A percentile compares a stretch with the other conserved stretches of the same genome.
Evolutionary conservation across 2,888 invertebrate species (phyloP).

Genomic region (Phyllotreta cruciferae): DNA sequence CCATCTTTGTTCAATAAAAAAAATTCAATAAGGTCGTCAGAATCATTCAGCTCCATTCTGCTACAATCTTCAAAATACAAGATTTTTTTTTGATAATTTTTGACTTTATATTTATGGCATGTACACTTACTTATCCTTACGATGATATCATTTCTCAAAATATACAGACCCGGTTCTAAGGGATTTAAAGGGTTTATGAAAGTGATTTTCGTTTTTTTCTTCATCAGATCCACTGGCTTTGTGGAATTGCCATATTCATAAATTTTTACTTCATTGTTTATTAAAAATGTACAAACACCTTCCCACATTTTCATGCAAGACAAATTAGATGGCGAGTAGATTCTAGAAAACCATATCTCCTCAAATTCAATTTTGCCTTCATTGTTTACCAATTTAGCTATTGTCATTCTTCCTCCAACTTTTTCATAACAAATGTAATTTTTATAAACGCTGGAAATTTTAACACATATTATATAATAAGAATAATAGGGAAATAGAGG

Average conservation of each 20-base stretch:
- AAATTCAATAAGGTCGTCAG: constrained; percentile 55
- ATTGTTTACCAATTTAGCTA: constrained; percentile 50
- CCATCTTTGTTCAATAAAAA: constrained; percentile 54
- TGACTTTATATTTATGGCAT: background rate
- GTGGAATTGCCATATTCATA: constrained; percentile 51
- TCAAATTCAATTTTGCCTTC: constrained; percentile 47
- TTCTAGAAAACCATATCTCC: constrained; percentile 55
- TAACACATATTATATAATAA: background rate
- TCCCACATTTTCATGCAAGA: constrained; percentile 57
- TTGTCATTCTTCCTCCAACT: constrained; percentile 54
- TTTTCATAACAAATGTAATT: constrained; percentile 57
- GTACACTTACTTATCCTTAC: constrained; percentile 54
- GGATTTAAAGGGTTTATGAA: constrained; percentile 45
- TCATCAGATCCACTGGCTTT: constrained; percentile 47
- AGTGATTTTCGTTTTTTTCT: constrained; percentile 43
- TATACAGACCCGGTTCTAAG: constrained; percentile 46
- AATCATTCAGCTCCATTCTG: too few relatives aligned
- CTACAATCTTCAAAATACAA: constrained; percentile 47
- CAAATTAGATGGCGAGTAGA: constrained; percentile 56
- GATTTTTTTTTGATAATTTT: constrained; percentile 49
- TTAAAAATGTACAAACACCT: constrained; percentile 55
- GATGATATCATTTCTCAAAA: constrained; percentile 55
- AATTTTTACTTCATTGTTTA: constrained; percentile 54
- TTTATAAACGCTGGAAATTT: constrained; percentile 53
- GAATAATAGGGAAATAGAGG: constrained; percentile 1